Base-by-base conservation (phyloP, 2,797 vertebrate species). In the Centropyge bicolor region DNA sequence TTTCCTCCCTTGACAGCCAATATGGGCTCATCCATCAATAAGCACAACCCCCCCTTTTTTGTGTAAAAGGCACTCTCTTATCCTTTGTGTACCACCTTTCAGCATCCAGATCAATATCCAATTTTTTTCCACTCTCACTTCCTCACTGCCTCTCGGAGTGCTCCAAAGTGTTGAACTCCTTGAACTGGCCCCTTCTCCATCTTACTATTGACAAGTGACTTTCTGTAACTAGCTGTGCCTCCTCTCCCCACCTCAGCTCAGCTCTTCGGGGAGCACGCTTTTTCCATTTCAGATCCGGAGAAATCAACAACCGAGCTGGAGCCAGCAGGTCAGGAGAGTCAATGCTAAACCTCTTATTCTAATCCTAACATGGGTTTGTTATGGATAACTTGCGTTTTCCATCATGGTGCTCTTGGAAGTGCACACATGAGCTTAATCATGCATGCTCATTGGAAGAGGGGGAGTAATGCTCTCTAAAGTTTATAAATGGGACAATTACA, bases 341-440 rank as follows among this genome's bases (percentile, higher is more conserved):
- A 72, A 48, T 82, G 87, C 77, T 95, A 95, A 96, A 95, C 86
- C 92, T 95, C 83, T 95, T 95, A 95, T 87, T 94, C 92, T 91
- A 91, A 96, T 81, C 92, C 94, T 88, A 95, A 94, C 85, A 92
- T 92, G 92, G 92, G 94, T 94, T 95, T 70, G 52, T 78, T 76
- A 68, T 73, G 80, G 57, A 75, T 62, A 76, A 74, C 73, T 49
- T 48, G 11, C 69, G 73, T 80, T 88, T 83, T 87, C 56, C 64
- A 52, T 81, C 69, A 20, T 35, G 6, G 40, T n/a, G n/a, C 59
- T 38, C 68, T 14, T 74, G 16, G 76, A 73, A 75, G 52, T 43
- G 38, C 56, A 76, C 57, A 49, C 35, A 51, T 68, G 57, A 78
- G 40, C 43, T 68, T 49, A 74, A 40, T 84, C 24, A 31, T 54